phyloP scores from a whole-genome alignment of 2,113 vertebrate genomes.

The Syrrhaptes paradoxus region DNA sequence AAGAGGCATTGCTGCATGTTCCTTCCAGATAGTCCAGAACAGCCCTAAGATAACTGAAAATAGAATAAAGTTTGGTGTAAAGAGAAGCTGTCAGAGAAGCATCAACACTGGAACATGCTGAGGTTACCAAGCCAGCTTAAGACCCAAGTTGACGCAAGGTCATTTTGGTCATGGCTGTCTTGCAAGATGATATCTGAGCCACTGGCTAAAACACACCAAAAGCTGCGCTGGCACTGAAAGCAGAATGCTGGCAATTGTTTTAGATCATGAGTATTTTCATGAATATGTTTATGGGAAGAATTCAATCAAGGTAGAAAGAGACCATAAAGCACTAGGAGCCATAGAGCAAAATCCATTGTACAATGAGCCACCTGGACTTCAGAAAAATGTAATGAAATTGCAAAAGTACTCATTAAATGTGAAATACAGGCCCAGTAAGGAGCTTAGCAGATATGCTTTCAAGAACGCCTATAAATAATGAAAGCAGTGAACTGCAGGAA shows the following conservation, averaged over 20 bases:
- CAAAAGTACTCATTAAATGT: conserved; percentile 67
- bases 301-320: conserved; percentile 60
- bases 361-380: conserved; percentile 64
- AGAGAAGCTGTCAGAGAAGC: neutral
- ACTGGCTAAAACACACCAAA: neutral
- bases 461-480: conserved; percentile 69
- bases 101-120: neutral
- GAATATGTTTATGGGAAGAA: conserved; percentile 54
- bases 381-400: conserved; percentile 67
- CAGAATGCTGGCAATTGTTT: conserved; percentile 27
- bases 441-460: conserved; percentile 51
- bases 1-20: neutral
- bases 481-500: conserved; percentile 63
- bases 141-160: neutral
- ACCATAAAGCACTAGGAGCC: conserved; percentile 45
- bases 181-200: neutral
- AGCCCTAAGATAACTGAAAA: neutral
- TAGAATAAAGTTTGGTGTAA: neutral
- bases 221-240: neutral
- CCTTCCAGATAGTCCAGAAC: neutral
- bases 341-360: conserved; percentile 51
- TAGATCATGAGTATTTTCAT: conserved; percentile 2
- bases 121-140: neutral
- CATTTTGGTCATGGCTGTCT: neutral
- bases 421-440: conserved; percentile 64